Base-by-base conservation (phyloP, 2,888 invertebrate species). In the Subacronicta megacephala region DNA sequence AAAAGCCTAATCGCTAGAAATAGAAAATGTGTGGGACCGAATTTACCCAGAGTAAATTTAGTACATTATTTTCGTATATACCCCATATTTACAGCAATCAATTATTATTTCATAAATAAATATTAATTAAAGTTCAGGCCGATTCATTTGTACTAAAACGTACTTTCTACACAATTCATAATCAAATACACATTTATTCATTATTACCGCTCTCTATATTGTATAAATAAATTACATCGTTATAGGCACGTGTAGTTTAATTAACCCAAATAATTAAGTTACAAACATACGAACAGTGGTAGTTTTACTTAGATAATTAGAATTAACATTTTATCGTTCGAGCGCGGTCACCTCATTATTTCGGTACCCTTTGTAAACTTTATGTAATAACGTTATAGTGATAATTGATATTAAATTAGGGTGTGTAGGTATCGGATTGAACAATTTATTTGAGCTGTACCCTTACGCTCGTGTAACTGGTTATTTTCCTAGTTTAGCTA, bases 261-360 rank as follows among this genome's bases (percentile, higher is more conserved):
- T 42, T 17, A 52, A 17, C 59, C 64, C 54, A 13, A 57, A 44
- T 52, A 60, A 70, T 58, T 29, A 47, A 73, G 58, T 70, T 51
- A 56, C 49, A 51, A 49, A 51, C 37, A 20, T 36, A 33, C 17
- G 40, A 18, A 55, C 43, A 36, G 45, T 43, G 23, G 17, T 13
- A 40, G 54, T 35, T 33, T 51, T 60, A 53, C 58, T 64, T 74
- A 42, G 37, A 20, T 37, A 63, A 70, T 71, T 52, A 50, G 26
- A 75, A 75, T 75, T 71, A 71, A 15, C 72, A 74, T 71, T 70
- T 62, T 70, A 63, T 56, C 44, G 51, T 70, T 57, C 50, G 31
- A 18, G 46, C 5, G 23, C 18, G 58, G 44, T n/a, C 50, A 58
- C 45, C 33, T 60, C 60, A 51, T 60, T 49, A 42, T 47, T 13